Conservation (phyloP, 2,113 vertebrate genomes). For the Urocynchramus pylzowi region DNA sequence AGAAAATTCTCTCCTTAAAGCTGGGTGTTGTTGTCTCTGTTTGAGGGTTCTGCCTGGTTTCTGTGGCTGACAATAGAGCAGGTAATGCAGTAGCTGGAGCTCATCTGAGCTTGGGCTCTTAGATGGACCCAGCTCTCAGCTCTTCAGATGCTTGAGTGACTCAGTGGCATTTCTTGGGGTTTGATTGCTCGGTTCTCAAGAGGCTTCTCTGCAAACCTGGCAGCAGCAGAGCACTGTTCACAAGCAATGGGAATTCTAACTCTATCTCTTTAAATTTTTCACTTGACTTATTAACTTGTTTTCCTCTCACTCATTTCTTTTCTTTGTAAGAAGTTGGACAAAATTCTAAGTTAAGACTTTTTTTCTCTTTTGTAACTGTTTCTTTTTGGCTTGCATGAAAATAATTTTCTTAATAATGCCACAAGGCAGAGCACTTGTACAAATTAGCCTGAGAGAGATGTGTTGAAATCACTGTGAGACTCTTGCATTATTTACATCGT, state of each 20-base stretch:
- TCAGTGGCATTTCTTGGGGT: background rate
- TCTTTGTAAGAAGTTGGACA: background rate
- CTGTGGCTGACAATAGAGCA: background rate
- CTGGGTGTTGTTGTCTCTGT: accelerated
- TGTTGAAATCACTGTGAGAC: conserved; percentile 22
- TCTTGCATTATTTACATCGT: conserved; percentile 45
- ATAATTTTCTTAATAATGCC: conserved; percentile 24
- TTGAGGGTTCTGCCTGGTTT: background rate
- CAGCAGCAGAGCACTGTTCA: background rate
- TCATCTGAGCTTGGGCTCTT: background rate
- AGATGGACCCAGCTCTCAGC: background rate
- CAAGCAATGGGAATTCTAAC: background rate
- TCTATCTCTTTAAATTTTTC: background rate
- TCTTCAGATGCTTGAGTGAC: background rate
- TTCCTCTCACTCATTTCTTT: background rate
- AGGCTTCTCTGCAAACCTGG: background rate
- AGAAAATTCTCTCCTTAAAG: background rate
- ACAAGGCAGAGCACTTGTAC: background rate
- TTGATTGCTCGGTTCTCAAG: background rate
- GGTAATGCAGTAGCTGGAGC: background rate
- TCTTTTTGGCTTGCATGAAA: conserved; percentile 9
- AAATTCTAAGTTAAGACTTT: background rate
- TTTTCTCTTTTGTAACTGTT: background rate
- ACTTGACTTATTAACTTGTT: background rate
- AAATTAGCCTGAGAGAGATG: background rate